Base-by-base conservation (phyloP, 2,888 invertebrate genomes). In the Aphidius colemani region DNA sequence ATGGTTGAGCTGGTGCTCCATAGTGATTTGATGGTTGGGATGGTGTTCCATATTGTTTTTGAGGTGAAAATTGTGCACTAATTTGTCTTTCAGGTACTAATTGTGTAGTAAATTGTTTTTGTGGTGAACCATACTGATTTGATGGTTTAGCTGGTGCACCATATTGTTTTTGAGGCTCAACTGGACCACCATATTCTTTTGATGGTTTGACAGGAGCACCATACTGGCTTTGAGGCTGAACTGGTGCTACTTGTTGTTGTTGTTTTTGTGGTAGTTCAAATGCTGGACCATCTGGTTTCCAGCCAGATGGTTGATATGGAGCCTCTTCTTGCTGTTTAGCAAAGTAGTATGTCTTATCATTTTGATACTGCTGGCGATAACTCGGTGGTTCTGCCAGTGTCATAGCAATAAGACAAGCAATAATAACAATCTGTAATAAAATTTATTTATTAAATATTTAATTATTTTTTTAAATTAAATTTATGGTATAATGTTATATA, bases 371-470 rank as follows among this genome's bases (percentile, higher is more conserved):
- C 66, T 74, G 76, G 46, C 80, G 78, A 64, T 76, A 78, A 6
- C 72, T 71, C 48, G 84, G 84, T 13, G 85, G 82, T 72, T 86
- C 85, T 6, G 85, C 85, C 30, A 81, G 67, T 40, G 77, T 81
- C 77, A 82, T 68, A 6, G 83, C 78, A 43, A 82, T 74, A 60
- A 84, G 74, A 7, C 85, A 70, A 11, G 78, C 69, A 39, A 84
- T 79, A 61, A 82, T 65, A 60, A 83, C 70, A 61, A 82, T 77
- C 85, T 85, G 63, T 7, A 30, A 18, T 44, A 39, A 45, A 39
- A 40, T 7, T 30, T 11, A 39, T 18, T 40, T 43, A 11, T 40
- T 18, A 56, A 46, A 43, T 55, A 13, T 9, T 9, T n/a, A 13
- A 4, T 11, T 9, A 8, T 11, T 13, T 7, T 44, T 18, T 44